phyloP scores from a whole-genome alignment of 2,888 invertebrate genomes.

The Gibbula magus region DNA sequence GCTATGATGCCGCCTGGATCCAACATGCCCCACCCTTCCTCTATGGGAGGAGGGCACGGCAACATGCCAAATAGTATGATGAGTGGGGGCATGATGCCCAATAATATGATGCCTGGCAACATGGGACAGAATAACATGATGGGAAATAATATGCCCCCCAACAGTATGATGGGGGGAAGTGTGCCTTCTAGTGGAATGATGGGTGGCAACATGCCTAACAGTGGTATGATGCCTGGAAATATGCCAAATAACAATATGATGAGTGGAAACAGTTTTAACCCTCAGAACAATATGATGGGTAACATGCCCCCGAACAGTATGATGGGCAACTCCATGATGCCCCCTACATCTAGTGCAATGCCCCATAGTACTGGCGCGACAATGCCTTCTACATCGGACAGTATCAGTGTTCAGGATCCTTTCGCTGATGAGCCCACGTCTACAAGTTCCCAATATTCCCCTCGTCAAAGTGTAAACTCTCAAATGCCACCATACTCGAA shows the following conservation, averaged over 20 bases:
- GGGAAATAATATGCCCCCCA: slow-evolving; percentile 47
- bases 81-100: slow-evolving; percentile 33
- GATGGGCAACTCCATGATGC: slow-evolving; percentile 35
- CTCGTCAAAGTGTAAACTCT: slow-evolving; percentile 42
- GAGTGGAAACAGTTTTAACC: slow-evolving; percentile 28
- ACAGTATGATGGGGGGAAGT: slow-evolving; percentile 44
- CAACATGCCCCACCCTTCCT: slow-evolving; percentile 31
- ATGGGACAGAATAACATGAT: slow-evolving; percentile 42
- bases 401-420: slow-evolving; percentile 73
- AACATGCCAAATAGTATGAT: slow-evolving; percentile 42
- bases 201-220: slow-evolving; percentile 33
- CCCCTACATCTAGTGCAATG: slow-evolving; percentile 25
- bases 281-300: slow-evolving; percentile 53
- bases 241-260: slow-evolving; percentile 34
- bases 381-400: slow-evolving; percentile 55
- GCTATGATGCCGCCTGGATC: slow-evolving; percentile 46
- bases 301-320: slow-evolving; percentile 34
- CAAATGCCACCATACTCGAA: slow-evolving; percentile 46
- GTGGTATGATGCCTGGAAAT: slow-evolving; percentile 30
- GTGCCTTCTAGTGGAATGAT: slow-evolving; percentile 29
- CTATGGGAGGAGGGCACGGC: slow-evolving; percentile 36
- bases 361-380: slow-evolving; percentile 35
- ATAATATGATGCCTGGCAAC: slow-evolving; percentile 42
- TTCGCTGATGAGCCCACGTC: slow-evolving; percentile 71
- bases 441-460: slow-evolving; percentile 49